Evolutionary conservation across 2,888 invertebrate species (phyloP), one percentile per base, ranked within the genome.

Genomic region (Napeogenes inachia): DNA sequence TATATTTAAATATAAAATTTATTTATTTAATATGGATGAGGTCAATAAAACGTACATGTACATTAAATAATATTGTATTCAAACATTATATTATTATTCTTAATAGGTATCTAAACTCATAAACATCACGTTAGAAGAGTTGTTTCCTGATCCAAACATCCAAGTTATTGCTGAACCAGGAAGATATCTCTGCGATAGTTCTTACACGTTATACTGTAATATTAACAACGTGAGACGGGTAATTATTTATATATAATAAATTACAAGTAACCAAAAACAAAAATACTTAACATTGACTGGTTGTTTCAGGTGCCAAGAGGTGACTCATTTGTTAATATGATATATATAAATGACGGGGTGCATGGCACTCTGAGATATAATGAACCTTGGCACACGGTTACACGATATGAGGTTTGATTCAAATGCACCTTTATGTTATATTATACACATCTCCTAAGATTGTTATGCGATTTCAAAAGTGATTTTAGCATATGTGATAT

Each of bases 111-210:
- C 78, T 0, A 56, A 67, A 56, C 56, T 75, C 6, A 68, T 80
- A 56, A 82, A 81, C 46, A 63, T 35, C 4, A 63, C 71, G 3
- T 67, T 81, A 13, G 75, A 77, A 21, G 70, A 77, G 30, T 62
- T 75, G 13, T 80, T 82, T 54, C 79, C 79, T 0, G 80, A 79
- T 32, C 71, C 71, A 3, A 63, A 61, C 0, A 65, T 80, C 3
- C 76, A 79, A 64, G 68, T 82, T 4, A 71, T 79, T 30, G 75
- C 78, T 0, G 80, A 79, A 54, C 79, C 78, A 4, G 79, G 81
- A 0, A 62, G 78, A 57, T 81, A 79, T 50, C 35, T 81, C 6
- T 71, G 74, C 46, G 77, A 77, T 38, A 74, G 76, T 3, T 71
- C 79, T 0, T 68, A 68, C 54, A 73, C 71, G 2, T 60, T 79